phyloP scores from a whole-genome alignment of 2,797 vertebrate genomes.

The Cetoscarus ocellatus region DNA sequence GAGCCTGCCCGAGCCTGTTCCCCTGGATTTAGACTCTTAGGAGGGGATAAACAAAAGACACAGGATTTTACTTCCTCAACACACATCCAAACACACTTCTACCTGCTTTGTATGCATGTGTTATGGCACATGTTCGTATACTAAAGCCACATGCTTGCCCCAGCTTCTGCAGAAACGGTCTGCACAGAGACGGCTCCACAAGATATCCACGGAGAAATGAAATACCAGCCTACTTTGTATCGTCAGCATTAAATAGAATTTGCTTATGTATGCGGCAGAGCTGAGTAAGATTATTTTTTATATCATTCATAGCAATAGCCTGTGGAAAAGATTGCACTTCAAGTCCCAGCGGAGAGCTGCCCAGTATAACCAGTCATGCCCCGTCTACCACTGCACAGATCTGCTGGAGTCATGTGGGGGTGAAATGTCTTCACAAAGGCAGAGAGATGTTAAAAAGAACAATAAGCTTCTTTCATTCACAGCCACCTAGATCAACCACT shows the following conservation, averaged over 20 bases:
- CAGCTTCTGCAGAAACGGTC: conserved; percentile 15
- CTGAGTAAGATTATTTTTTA: conserved; percentile 14
- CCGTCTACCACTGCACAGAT: conserved; percentile 35
- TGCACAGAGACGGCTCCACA: conserved; percentile 12
- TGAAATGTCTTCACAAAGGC: conserved; percentile 38
- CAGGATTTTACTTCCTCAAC: conserved; percentile 50
- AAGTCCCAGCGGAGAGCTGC: conserved; percentile 41
- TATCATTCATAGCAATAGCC: conserved; percentile 37
- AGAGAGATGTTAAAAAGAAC: conserved; percentile 22
- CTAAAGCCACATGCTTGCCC: neutral
- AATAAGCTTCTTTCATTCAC: conserved; percentile 32
- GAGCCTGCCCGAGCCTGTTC: conserved; percentile 77
- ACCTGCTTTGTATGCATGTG: neutral
- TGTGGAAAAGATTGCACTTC: conserved; percentile 34
- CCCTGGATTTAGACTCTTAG: conserved; percentile 75
- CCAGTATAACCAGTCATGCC: conserved; percentile 53
- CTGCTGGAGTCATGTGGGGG: conserved; percentile 32
- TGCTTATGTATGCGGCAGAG: conserved; percentile 24
- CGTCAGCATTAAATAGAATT: conserved; percentile 22
- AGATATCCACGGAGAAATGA: conserved; percentile 18
- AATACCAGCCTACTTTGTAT: conserved; percentile 2
- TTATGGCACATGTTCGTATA: neutral
- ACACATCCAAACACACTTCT: conserved; percentile 31
- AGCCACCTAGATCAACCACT: conserved; percentile 22
- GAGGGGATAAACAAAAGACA: conserved; percentile 60